Base-by-base conservation (phyloP, 1,140 invertebrate genomes). In the Drosophila kanapiae region DNA sequence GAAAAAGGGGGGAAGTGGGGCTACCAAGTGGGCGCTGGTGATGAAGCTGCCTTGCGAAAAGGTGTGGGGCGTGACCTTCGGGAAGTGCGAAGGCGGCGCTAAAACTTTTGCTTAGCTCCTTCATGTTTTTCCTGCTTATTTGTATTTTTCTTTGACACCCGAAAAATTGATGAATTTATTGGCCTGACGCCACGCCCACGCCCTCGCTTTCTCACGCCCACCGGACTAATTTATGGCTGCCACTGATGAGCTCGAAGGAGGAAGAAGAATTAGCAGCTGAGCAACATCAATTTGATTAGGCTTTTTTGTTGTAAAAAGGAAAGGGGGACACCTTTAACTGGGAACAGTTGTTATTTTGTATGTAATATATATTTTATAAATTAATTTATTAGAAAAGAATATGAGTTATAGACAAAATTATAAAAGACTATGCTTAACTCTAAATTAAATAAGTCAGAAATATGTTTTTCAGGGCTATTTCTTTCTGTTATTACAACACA, bases 131-230 rank as follows among this genome's bases (percentile, higher is more conserved):
- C 51, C 62, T 62, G 27, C 16, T n/a, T n/a, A 56, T 56, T 56
- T 56, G 53, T 63, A 38, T 57, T 48, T 65, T 56, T 53, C 38
- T 49, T 76, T 40, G 27, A n/a, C 38, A 35, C 7, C 38, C 33
- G 16, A 47, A 76, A 76, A 74, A 76, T 76, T 76, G 74, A 76
- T 76, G 72, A 76, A 76, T 76, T 76, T 76, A 76, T 76, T 76
- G 74, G 74, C 53, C 40, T n/a, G 31, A 53, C 74, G 61, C 74
- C 72, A 76, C 70, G 69, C 70, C 69, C 69, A 59, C 47, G 31
- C 31, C 18, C 42, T 9, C 47, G 9, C 29, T 2, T 16, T 29
- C 16, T 11, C 27, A 27, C 48, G 7, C 11, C 6, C 14, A 18
- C 45, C 13, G 35, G 35, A 33, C 61, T 76, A 76, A 76, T 76